Evolutionary conservation across 2,888 invertebrate genomes (phyloP), one percentile per base, ranked within the genome.

Genomic region (Lasioglossum figueresi): DNA sequence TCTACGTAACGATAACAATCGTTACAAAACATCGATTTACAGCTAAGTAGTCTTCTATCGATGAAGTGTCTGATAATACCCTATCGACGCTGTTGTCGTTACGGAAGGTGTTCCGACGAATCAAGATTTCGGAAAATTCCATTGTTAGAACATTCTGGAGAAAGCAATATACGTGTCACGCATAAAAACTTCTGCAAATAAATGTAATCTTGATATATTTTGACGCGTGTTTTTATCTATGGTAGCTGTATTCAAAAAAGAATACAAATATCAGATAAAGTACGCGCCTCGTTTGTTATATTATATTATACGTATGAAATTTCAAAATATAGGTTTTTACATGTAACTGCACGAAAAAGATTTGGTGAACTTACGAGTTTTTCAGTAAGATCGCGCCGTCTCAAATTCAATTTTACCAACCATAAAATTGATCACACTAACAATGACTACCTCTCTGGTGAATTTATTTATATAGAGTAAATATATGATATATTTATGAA

Each of bases 371-470:
- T 48, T 71, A 8, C 12, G 59, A n/a, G 34, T 19, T 68, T 37
- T 59, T 23, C 10, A 27, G 16, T 56, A 56, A 4, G 59, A 56
- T 66, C 48, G 66, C 76, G 27, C 63, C n/a, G 16, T 3, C 23
- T 8, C 0, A 37, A n/a, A 73, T 59, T 79, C 72, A 73, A 31
- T 66, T 37, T 31, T 59, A 37, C 72, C 83, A 83, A 82, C 52
- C 4, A 14, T 27, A 27, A 37, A 19, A 40, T 68, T 68, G 1
- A 31, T 31, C 19, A 8, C n/a, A 63, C 34, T 66, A 76, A 4
- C 8, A 34, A 34, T 45, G 63, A 34, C 43, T 10, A 19, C 8
- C 48, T 23, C 10, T n/a, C 23, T n/a, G 52, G n/a, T n/a, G 5
- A 66, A 66, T 14, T 34, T 34, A n/a, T 45, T 45, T 66, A 43